These are phyloP conservation scores for Apus apus DNA, from an alignment of 2,113 vertebrate genomes.

Conservation along the genomic window DNA sequence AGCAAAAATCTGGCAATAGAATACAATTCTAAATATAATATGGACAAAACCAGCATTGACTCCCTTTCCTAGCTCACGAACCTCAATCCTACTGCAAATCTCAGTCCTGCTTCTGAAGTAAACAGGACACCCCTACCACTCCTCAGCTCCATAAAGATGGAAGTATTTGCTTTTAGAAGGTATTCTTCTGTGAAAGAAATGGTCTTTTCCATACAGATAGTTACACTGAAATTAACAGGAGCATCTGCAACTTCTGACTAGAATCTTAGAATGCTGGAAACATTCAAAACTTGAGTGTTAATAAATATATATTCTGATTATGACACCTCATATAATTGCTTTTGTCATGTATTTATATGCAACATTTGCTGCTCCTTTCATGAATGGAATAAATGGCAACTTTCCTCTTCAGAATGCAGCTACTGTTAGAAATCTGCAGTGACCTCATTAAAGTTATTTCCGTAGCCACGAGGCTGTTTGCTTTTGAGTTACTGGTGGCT, in stretches of 20 bases:
- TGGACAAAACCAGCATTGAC: not conserved
- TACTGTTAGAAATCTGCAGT: slow-evolving; percentile 41
- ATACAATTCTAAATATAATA: not conserved
- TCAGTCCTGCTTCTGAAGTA: not conserved
- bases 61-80: not conserved
- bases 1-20: not conserved
- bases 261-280: not conserved
- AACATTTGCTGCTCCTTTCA: not conserved
- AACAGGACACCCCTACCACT: not conserved
- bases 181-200: not conserved
- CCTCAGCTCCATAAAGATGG: not conserved
- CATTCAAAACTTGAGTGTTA: not conserved
- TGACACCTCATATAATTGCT: not conserved
- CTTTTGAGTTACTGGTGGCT: slow-evolving; percentile 59
- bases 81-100: not conserved
- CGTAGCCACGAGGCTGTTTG: slow-evolving; percentile 52
- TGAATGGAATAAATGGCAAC: not conserved
- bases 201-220: not conserved
- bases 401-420: slow-evolving; percentile 27
- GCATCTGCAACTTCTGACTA: not conserved
- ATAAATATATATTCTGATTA: not conserved
- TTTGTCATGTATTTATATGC: not conserved
- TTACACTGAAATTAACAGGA: not conserved
- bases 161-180: not conserved
- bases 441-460: slow-evolving; percentile 50